Percentiles rank a stretch among this genome's conserved stretches.
Conservation (phyloP, 2,888 invertebrate species). For the Oeneis ivallda region DNA sequence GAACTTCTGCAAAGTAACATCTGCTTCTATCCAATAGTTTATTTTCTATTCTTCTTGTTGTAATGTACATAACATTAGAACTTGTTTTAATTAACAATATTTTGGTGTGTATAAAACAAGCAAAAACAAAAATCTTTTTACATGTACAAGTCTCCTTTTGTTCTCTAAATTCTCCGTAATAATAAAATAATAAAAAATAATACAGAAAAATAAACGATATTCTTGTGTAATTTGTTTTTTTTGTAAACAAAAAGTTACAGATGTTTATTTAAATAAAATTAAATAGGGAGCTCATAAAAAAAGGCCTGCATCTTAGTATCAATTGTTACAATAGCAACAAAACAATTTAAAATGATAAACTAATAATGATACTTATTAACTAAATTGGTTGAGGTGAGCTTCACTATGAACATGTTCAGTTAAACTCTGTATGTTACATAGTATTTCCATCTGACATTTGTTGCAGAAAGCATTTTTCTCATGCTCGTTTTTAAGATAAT, state of each 20-base stretch:
- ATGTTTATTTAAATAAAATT: not conserved
- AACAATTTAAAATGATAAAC: conserved; percentile 2
- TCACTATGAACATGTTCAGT: conserved; percentile 58
- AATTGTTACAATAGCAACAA: not conserved
- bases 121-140: not conserved
- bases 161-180: not conserved
- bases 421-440: conserved; percentile 51
- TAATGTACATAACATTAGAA: too few species aligned
- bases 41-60: too few species aligned
- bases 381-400: conserved; percentile 53
- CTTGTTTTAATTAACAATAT: not conserved
- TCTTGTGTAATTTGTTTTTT: not conserved
- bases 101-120: not conserved
- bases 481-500: conserved; percentile 55
- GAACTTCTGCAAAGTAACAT: too few species aligned
- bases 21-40: too few species aligned
- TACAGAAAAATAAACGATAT: not conserved
- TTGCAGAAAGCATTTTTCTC: conserved; percentile 59
- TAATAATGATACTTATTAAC: conserved; percentile 9
- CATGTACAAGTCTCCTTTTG: not conserved
- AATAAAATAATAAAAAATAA: too few species aligned
- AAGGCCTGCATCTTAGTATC: not conserved
- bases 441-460: conserved; percentile 55
- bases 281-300: not conserved
- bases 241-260: not conserved